Evolutionary conservation across 2,797 vertebrate genomes (phyloP), one percentile per base, ranked within the genome.

Genomic region (Hydrolagus colliei): DNA sequence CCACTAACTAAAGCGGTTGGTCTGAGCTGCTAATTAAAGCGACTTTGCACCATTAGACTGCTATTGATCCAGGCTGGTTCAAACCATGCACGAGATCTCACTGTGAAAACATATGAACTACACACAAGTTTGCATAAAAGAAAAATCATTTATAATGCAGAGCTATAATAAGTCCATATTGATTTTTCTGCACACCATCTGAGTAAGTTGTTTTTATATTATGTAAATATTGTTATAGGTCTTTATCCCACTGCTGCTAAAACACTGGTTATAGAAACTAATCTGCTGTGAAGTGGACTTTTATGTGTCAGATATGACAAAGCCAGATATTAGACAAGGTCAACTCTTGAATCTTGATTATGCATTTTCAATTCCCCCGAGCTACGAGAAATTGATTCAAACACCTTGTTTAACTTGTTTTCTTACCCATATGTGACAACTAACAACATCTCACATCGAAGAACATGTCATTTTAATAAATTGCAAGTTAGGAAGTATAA

Each of bases 351-450:
- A 96, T 96, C 93, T 92, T 95, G 95, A 96, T 96, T 93, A 94
- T 91, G 92, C 90, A 91, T 92, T 91, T 92, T 87, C 91, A 93
- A 92, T 88, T 93, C 95, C 95, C 94, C 91, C 90, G 94, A 95
- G 95, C 94, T 92, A 93, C 88, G 89, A 91, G 91, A 93, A 94
- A 96, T 96, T 95, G 95, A 96, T 96, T 94, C 94, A 92, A 92
- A 95, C 95, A 95, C 95, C 94, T 94, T 95, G 94, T 95, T 96
- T 95, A 95, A 94, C 95, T 96, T 96, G 95, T 96, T 96, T 95
- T 93, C 93, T 94, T 94, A 94, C 94, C 94, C 93, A 93, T 95
- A 95, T 95, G 94, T 95, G 95, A 96, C 95, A 96, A 91, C 94
- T 91, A 94, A 96, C 95, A 95, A 94, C 94, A 93, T 94, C 93